Conservation (phyloP, 2,797 vertebrate species). For the Argya squamiceps region DNA sequence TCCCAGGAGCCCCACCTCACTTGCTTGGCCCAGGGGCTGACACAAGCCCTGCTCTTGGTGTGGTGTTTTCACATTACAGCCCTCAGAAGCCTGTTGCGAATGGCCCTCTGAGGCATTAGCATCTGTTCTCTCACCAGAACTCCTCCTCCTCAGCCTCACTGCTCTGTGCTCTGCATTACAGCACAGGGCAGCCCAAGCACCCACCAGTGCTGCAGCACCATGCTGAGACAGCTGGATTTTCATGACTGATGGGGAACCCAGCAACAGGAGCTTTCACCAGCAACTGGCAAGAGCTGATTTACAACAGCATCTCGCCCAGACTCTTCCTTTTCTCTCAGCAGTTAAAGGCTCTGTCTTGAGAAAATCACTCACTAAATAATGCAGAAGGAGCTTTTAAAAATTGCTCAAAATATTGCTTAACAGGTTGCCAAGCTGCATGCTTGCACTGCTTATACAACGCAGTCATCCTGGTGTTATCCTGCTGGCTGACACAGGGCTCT, state of each 20-base stretch:
- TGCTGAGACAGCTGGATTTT: neutral
- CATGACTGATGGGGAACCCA: neutral
- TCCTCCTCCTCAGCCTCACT: neutral
- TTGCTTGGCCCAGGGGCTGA: neutral
- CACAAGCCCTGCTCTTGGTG: neutral
- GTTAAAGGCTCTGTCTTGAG: neutral
- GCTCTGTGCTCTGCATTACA: neutral
- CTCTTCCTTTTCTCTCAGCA: neutral
- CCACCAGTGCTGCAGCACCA: neutral
- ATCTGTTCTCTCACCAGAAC: neutral
- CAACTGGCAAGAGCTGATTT: neutral
- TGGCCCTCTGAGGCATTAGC: neutral
- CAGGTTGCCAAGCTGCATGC: neutral
- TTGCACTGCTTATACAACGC: neutral
- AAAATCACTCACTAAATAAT: constrained; percentile 57
- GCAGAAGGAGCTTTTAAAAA: neutral
- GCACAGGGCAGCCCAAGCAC: accelerated
- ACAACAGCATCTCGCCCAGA: accelerated
- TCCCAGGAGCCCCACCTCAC: neutral
- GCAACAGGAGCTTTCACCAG: neutral
- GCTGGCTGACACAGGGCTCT: neutral
- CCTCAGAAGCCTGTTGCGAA: neutral
- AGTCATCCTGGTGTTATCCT: neutral
- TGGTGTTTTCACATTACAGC: neutral
- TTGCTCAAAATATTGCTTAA: neutral